Evolutionary conservation across 2,113 vertebrate species (phyloP).

Genomic region (Phyllostomus discolor): DNA sequence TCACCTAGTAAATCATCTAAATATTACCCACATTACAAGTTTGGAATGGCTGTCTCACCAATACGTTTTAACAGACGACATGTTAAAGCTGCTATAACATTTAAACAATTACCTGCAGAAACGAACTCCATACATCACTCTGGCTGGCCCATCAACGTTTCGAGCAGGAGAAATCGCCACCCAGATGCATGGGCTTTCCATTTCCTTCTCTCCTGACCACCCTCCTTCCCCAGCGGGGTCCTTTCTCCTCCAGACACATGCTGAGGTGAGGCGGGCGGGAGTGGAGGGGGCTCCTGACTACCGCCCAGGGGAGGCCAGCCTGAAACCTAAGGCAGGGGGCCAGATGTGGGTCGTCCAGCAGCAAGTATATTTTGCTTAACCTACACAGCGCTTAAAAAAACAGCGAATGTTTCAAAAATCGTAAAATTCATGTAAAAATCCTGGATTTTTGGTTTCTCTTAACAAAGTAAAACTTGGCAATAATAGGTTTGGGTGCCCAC

Average conservation of each 20-base stretch:
- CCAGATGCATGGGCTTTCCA: neutral
- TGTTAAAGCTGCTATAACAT: slow-evolving; percentile 80
- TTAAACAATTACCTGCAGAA: slow-evolving; percentile 81
- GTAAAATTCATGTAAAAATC: neutral
- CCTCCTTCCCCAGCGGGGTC: neutral
- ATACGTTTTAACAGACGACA: slow-evolving; percentile 80
- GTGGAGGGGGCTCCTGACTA: neutral
- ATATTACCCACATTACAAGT: slow-evolving; percentile 78
- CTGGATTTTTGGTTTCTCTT: neutral
- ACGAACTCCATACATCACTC: slow-evolving; percentile 75
- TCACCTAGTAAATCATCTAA: slow-evolving; percentile 85
- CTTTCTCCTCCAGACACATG: neutral
- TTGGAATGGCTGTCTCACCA: slow-evolving; percentile 76
- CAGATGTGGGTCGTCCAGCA: neutral
- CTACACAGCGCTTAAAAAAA: neutral
- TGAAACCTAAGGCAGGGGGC: neutral
- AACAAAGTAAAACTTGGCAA: neutral
- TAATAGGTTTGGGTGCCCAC: neutral
- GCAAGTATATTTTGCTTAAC: neutral
- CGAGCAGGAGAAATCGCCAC: slow-evolving; percentile 41
- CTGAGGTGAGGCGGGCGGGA: neutral
- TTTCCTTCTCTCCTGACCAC: neutral
- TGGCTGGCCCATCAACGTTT: slow-evolving; percentile 52
- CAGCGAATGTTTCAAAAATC: neutral
- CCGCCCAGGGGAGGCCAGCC: neutral